Percentiles rank a stretch among this genome's conserved stretches.
phyloP scores from a whole-genome alignment of 2,888 invertebrate genomes.

The Leucania comma region DNA sequence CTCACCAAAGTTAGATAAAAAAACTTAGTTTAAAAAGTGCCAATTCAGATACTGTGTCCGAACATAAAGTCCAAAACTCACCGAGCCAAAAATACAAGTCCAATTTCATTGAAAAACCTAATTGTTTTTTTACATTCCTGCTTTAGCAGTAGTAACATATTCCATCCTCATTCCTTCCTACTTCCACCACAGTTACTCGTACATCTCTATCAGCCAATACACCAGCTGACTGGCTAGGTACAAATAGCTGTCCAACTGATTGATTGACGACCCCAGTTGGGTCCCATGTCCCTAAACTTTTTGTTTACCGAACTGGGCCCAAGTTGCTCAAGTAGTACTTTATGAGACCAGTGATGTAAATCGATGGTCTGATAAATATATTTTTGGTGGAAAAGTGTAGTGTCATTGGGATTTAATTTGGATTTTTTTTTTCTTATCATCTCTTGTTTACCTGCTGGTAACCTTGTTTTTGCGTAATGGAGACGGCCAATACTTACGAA shows the following conservation, averaged over 20 bases:
- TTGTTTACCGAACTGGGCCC: slow-evolving; percentile 74
- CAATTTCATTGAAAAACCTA: too few relatives aligned
- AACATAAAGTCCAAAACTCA: too few relatives aligned
- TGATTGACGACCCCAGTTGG: slow-evolving; percentile 80
- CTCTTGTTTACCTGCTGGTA: not conserved
- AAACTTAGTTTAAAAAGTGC: too few relatives aligned
- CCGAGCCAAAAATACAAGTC: too few relatives aligned
- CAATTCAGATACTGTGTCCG: too few relatives aligned
- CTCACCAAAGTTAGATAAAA: too few relatives aligned
- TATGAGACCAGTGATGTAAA: slow-evolving; percentile 52
- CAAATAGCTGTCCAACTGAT: slow-evolving; percentile 75
- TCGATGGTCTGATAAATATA: slow-evolving; percentile 56
- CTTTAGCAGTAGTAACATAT: not conserved
- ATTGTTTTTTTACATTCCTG: too few relatives aligned
- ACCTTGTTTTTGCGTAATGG: too few relatives aligned
- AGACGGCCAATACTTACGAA: too few relatives aligned
- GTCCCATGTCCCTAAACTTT: slow-evolving; percentile 76
- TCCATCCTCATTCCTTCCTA: not conserved
- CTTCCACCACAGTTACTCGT: slow-evolving; percentile 12
- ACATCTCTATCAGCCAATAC: slow-evolving; percentile 39
- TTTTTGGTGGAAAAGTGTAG: slow-evolving; percentile 31
- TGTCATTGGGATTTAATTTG: slow-evolving; percentile 37
- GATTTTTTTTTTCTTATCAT: not conserved
- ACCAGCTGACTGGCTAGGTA: slow-evolving; percentile 64
- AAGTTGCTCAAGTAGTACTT: slow-evolving; percentile 65